Base-by-base conservation (phyloP, 2,797 vertebrate genomes). In the Sarcoramphus papa region DNA sequence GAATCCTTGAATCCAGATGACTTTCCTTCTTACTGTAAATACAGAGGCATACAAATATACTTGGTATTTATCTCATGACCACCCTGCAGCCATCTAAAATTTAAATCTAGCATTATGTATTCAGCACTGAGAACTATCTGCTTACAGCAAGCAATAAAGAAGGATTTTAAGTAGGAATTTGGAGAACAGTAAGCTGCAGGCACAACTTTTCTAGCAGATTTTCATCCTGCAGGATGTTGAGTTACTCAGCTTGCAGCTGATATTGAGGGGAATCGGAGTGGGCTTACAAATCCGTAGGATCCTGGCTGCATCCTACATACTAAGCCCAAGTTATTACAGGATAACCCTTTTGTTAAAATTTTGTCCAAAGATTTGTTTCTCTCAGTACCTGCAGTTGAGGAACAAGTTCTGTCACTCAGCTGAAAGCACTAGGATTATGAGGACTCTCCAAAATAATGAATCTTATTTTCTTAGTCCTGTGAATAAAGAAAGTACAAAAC, bases 61-160 rank as follows among this genome's bases (percentile, higher is more conserved):
- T 87, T 73, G 62, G 79, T 54, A 19, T 93, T 95, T 94, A 67
- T 91, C 68, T 96, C 25, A 27, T 88, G 92, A 83, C 89, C 62
- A 76, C 73, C 68, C 72, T 72, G 62, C 84, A 95, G 73, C 57
- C 91, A 59, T 94, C 79, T 85, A 41, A 84, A 85, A 91, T 74
- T 81, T 75, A 88, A 92, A 84, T 90, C 43, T 69, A 41, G 64
- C 41, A 19, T 89, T 82, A 40, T 76, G 21, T 83, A 35, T 94
- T 90, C 69, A 81, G 47, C 76, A 81, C 50, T 25, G 45, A 90
- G 73, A 94, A 20, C 43, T 9, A 6, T 68, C 53, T 88, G 77
- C n/a, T 90, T 57, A 40, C 12, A 93, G 78, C 48, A 40, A 47
- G 80, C 53, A 50, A 27, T 48, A 41, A 37, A 33, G 35, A 37